phyloP scores from a whole-genome alignment of 2,888 invertebrate species.

The Mesorhabditis spiculigera region DNA sequence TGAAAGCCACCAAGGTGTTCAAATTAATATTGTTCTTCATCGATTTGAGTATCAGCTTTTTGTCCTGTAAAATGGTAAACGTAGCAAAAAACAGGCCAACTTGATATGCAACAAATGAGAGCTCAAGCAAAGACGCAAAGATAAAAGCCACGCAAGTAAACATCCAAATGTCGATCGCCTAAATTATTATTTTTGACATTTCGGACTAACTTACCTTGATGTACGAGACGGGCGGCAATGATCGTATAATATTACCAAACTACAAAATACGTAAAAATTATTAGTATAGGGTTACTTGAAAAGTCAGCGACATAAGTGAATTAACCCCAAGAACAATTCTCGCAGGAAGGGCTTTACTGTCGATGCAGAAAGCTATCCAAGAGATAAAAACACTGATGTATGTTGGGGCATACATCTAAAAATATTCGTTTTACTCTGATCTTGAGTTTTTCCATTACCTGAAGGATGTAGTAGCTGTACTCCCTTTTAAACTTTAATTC shows the following conservation, averaged over 20 bases:
- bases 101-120: conserved; percentile 55
- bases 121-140: conserved; percentile 50
- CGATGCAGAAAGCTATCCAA: conserved; percentile 53
- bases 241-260: conserved; percentile 52
- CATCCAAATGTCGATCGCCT: conserved; percentile 52
- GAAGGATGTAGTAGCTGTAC: conserved; percentile 51
- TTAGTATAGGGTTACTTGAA: conserved; percentile 25
- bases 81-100: conserved; percentile 14
- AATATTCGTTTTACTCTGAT: not conserved
- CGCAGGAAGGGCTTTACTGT: conserved; percentile 48
- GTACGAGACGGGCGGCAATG: conserved; percentile 53
- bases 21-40: conserved; percentile 31
- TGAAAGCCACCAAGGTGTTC: conserved; percentile 28
- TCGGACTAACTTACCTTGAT: conserved; percentile 32
- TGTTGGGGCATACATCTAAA: conserved; percentile 48
- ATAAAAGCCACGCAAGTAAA: conserved; percentile 52
- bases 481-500: conserved; percentile 47
- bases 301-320: conserved; percentile 52
- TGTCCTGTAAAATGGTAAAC: conserved; percentile 29
- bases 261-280: conserved; percentile 14
- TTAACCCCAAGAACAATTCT: conserved; percentile 53
- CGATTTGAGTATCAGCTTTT: conserved; percentile 33
- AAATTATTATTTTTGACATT: conserved; percentile 13
- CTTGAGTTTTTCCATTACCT: conserved; percentile 17
- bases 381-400: conserved; percentile 53